Base-by-base conservation (phyloP, 2,113 vertebrate genomes). In the Lasiurus cinereus region DNA sequence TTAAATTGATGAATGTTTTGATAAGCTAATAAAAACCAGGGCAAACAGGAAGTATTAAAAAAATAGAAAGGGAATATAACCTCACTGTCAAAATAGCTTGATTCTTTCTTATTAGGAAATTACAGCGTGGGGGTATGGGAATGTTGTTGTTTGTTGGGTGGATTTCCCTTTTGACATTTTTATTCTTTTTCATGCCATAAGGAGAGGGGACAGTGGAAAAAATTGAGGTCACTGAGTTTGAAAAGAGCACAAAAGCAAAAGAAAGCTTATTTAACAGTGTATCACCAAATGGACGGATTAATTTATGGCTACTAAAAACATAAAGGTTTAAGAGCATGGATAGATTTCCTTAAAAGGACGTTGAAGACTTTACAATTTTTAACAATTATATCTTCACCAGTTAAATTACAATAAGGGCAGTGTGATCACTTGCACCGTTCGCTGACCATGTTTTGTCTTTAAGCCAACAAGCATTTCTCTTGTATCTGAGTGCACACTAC, bases 121-220 rank as follows among this genome's bases (percentile, higher is more conserved):
- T 9, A 22, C 54, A 33, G 36, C 29, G 10, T 66, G 19, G 8
- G 64, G 46, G 3, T 72, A 33, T n/a, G 27, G 18, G 12, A 78
- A 16, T 48, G 39, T 50, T 72, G n/a, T 6, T 70, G 9, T 79
- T 91, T 76, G 16, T 73, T 14, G 50, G 4, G 27, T 76, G 2
- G 3, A 66, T 85, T 92, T 95, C 15, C 87, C 31, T 88, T 88
- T 84, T 54, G 77, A 79, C 84, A 46, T 92, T 94, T 93, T 94
- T 72, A 48, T 6, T 36, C 36, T 66, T 83, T 91, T 77, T 21
- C 6, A 22, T 11, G 56, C n/a, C 15, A 43, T 43, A 19, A 96
- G 29, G n/a, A 74, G 14, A 80, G 78, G 52, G 22, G 54, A 66
- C 12, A 78, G 31, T n/a, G 87, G 89, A 83, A 59, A 16, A 91